These are phyloP conservation scores for Griposia aprilina DNA, from an alignment of 2,888 invertebrate species.

Conservation along the genomic window DNA sequence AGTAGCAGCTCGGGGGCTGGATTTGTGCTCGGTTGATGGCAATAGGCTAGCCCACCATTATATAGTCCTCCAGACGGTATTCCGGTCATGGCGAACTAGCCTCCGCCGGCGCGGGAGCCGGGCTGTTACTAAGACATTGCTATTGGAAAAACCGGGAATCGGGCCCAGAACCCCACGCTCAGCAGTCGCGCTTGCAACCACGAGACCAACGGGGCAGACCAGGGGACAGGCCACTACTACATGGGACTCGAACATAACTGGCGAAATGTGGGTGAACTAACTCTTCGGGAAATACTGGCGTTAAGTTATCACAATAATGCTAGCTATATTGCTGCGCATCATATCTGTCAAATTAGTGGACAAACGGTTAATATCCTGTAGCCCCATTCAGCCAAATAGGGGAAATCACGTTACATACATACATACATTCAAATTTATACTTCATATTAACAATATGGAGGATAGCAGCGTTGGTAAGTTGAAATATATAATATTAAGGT, in stretches of 20 bases:
- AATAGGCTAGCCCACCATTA: no score
- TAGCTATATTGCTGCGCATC: not conserved
- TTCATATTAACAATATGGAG: constrained; percentile 19
- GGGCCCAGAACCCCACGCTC: no score
- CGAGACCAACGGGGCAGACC: no score
- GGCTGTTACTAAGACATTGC: no score
- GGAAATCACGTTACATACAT: not conserved
- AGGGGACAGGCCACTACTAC: no score
- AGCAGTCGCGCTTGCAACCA: no score
- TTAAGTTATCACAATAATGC: not conserved
- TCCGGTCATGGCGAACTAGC: no score
- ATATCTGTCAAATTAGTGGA: not conserved
- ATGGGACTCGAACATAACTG: not conserved
- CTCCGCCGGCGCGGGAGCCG: no score
- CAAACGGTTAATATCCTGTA: constrained; percentile 3
- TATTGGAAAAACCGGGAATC: no score
- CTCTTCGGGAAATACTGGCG: not conserved
- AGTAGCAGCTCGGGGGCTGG: not conserved
- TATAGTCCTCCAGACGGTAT: no score
- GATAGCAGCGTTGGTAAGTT: constrained; percentile 12
- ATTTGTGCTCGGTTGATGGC: no score
- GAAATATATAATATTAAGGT: constrained; percentile 5
- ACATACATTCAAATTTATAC: not conserved
- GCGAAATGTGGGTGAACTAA: not conserved
- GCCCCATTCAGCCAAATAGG: not conserved